phyloP scores from a whole-genome alignment of 2,888 invertebrate genomes.

The Lithophane socia region DNA sequence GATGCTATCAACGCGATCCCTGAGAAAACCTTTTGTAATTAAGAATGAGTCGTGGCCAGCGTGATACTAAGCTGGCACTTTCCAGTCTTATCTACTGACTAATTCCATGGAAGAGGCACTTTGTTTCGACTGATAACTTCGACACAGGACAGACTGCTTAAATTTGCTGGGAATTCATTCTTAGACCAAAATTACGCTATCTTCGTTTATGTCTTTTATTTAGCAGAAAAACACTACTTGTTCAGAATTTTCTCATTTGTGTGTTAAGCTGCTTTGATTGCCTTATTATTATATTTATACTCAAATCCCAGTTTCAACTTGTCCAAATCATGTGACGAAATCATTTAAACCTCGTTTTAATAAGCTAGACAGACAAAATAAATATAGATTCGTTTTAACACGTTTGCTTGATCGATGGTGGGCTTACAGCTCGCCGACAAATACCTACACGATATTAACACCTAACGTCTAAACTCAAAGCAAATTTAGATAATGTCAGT shows the following conservation, averaged over 20 bases:
- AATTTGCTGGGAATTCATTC: conserved; percentile 25
- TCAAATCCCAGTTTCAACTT: not conserved
- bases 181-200: not conserved
- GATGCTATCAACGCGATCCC: conserved; percentile 46
- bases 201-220: not conserved
- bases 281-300: no score
- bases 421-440: conserved; percentile 47
- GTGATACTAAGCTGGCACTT: conserved; percentile 51
- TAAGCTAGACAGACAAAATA: conserved; percentile 30
- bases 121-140: conserved; percentile 49
- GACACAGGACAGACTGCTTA: conserved; percentile 15
- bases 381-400: conserved; percentile 31
- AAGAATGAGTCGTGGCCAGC: conserved; percentile 58
- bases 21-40: conserved; percentile 59
- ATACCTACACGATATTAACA: conserved; percentile 61
- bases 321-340: not conserved
- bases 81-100: conserved; percentile 56
- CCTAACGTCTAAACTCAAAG: conserved; percentile 55
- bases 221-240: not conserved
- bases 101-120: conserved; percentile 49
- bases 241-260: not conserved
- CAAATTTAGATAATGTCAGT: conserved; percentile 61
- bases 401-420: conserved; percentile 46
- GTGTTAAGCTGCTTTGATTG: not conserved
- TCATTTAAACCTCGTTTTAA: conserved; percentile 28